Conservation (phyloP, 2,797 vertebrate species). For the Neomorphus geoffroyi region DNA sequence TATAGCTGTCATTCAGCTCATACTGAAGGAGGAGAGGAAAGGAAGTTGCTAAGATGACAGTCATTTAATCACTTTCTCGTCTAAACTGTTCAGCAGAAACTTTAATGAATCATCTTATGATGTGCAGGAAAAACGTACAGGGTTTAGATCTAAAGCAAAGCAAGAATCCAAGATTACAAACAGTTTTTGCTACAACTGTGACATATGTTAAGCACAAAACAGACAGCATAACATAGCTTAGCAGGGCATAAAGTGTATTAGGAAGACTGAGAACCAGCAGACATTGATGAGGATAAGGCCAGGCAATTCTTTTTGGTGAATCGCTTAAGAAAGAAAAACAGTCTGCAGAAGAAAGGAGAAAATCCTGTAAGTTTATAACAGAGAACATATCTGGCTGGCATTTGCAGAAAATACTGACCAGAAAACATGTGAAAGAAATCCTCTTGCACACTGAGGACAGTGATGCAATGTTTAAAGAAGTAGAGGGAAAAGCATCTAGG, state of each 20-base stretch:
- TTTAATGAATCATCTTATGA: not conserved
- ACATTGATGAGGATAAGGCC: not conserved
- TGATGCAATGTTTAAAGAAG: not conserved
- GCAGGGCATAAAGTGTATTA: not conserved
- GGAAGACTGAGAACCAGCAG: not conserved
- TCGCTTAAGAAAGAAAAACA: not conserved
- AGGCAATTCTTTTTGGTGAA: not conserved
- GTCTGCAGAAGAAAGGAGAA: not conserved
- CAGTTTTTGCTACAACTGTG: not conserved
- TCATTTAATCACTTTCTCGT: not conserved
- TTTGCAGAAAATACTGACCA: not conserved
- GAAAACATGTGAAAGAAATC: not conserved
- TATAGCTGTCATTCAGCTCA: not conserved
- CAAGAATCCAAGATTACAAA: not conserved
- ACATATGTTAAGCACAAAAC: accelerated
- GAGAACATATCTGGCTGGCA: not conserved
- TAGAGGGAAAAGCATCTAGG: not conserved
- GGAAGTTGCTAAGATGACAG: not conserved
- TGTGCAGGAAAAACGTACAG: not conserved
- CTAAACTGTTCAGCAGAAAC: not conserved
- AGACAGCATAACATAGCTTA: not conserved
- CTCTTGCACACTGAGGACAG: not conserved
- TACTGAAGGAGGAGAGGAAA: not conserved
- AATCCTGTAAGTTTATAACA: not conserved
- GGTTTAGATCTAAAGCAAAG: not conserved